Base-by-base conservation (phyloP, 1,140 invertebrate genomes). In the Tribolium madens region DNA sequence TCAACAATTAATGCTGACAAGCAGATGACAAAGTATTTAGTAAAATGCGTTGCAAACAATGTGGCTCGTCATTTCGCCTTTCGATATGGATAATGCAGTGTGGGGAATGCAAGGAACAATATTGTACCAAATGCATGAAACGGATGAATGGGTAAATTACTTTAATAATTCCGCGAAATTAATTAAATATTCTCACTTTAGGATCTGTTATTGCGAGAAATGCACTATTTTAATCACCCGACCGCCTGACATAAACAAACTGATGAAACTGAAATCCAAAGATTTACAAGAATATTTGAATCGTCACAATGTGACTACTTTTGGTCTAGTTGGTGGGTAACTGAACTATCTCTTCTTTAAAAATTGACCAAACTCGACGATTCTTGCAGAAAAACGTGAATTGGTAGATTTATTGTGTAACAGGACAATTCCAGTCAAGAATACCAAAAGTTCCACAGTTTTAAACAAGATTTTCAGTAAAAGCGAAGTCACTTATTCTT, bases 201-300 rank as follows among this genome's bases (percentile, higher is more conserved):
- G 83, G 4, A 52, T 81, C 15, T 80, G 81, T 13, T 85, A 81
- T 77, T 86, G 85, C 79, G 85, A 84, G 73, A 81, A 79, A 73
- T 86, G 85, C 81, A 46, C 79, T 36, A 79, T 85, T 71, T 75
- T 86, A 71, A 81, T 83, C 12, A 83, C 82, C 64, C 77, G 85
- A 42, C 85, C 85, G 9, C 84, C 84, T 9, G 82, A 84, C 70
- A 73, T 81, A 73, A 77, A 74, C n/a, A 81, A 84, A 69, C 73
- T 86, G 50, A 85, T 86, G 84, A 82, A 85, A 80, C 70, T 86
- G n/a, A 84, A 84, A 77, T 74, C 82, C 2, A 86, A 84, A 78
- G 85, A 86, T 52, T 78, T 86, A n/a, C 82, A 84, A 79, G 78
- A 81, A 7, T 86, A 86, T 78, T 76, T 86, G 15, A 84, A 84